These are phyloP conservation scores for Aquatica leii DNA, from an alignment of 2,888 invertebrate genomes.

Conservation along the genomic window DNA sequence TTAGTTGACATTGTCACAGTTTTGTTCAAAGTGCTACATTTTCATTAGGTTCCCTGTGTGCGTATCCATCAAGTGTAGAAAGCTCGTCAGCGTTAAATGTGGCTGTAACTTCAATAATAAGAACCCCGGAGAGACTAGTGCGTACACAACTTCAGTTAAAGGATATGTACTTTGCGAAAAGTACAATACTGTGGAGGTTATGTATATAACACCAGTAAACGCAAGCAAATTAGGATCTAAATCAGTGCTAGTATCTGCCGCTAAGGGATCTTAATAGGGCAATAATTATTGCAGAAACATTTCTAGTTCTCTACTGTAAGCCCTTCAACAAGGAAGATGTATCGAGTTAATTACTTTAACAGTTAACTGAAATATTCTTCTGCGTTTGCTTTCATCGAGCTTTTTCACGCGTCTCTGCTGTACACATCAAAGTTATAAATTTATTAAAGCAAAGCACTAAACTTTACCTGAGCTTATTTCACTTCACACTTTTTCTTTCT, in stretches of 20 bases:
- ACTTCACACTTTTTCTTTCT: too few relatives aligned
- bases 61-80: conserved; percentile 26
- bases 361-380: not conserved
- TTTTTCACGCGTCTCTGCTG: too few relatives aligned
- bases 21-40: conserved; percentile 23
- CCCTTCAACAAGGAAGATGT: conserved; percentile 22
- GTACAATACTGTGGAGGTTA: conserved; percentile 20
- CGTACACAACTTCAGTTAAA: conserved; percentile 28
- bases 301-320: conserved; percentile 9
- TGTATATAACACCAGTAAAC: conserved; percentile 38
- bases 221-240: conserved; percentile 44
- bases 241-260: conserved; percentile 44
- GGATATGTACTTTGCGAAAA: conserved; percentile 23
- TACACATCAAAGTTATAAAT: too few relatives aligned
- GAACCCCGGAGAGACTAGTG: conserved; percentile 24
- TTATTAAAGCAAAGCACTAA: too few relatives aligned
- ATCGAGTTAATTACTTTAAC: conserved; percentile 33
- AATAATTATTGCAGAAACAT: conserved; percentile 42
- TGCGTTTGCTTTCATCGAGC: not conserved
- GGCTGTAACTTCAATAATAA: conserved; percentile 32
- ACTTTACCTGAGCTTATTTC: too few relatives aligned
- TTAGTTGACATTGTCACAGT: conserved; percentile 20
- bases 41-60: conserved; percentile 26
- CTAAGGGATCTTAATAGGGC: conserved; percentile 45
- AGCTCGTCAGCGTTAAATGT: conserved; percentile 22